Evolutionary conservation across 2,888 invertebrate genomes (phyloP), one percentile per base, ranked within the genome.

Genomic region (Amphipoea lucens): DNA sequence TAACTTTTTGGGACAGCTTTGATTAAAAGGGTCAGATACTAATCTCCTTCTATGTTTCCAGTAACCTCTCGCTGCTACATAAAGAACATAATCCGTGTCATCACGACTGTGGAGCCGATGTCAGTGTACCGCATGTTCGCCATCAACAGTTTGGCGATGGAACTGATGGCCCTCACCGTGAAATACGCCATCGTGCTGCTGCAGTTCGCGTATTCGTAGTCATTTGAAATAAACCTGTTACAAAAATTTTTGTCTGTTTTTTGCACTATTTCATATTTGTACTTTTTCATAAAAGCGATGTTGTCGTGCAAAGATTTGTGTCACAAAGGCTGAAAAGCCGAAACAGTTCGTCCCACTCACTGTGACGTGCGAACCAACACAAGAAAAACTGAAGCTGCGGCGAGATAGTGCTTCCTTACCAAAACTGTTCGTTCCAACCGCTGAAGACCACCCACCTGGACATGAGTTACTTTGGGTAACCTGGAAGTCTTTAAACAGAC

Each of bases 101-200:
- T 80, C 36, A 40, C 20, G 12, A 63, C 72, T 0, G 12, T 80
- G 78, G 70, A 80, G 7, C 80, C 80, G 2, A 70, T 79, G 70
- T 80, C 81, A 17, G 80, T 80, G 14, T 79, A 40, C 81, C 81
- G 45, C 54, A 67, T 75, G 67, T 80, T 82, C 11, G 12, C 45
- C 12, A 40, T 71, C 54, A 57, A 65, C 29, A 71, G 62, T 29
- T 54, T 80, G 54, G 72, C 62, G 12, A 45, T 80, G 17, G 67
- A 54, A 12, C 62, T 80, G 51, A 62, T 80, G n/a, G 51, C n/a
- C 4, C 42, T 62, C 20, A 79, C 42, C 17, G n/a, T 78, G 68
- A 78, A 79, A 9, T 78, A 78, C 42, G 20, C 51, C 51, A 62
- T 70, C 20, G 80, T 78, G 36, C 62, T 80, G 20, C 51, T 80